A percentile compares a stretch with the other conserved stretches of the same genome.
Evolutionary conservation across 2,113 vertebrate species (phyloP).

Genomic region (Eudyptes chrysolophus): DNA sequence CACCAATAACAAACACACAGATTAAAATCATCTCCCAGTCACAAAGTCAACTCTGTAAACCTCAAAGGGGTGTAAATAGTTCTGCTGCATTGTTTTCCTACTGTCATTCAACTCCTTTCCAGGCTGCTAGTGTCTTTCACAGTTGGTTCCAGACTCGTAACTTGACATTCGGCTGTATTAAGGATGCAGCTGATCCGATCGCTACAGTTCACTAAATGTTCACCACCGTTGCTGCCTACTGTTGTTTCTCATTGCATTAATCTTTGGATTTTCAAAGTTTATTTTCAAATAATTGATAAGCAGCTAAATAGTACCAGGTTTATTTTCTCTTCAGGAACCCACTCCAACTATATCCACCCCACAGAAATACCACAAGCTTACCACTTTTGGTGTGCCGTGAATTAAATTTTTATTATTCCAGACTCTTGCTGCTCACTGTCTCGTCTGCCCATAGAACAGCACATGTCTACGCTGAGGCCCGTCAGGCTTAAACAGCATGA

Average conservation of each 20-base stretch:
- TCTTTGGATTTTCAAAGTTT: background rate
- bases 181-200: rapidly evolving
- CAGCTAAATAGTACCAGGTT: background rate
- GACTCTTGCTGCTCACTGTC: background rate
- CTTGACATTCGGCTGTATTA: background rate
- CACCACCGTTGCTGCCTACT: background rate
- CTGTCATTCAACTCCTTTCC: background rate
- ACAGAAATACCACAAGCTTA: background rate
- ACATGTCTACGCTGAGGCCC: rapidly evolving
- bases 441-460: background rate
- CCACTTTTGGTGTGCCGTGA: background rate
- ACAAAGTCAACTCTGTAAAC: background rate
- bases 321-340: background rate
- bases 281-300: background rate
- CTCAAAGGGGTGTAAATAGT: background rate
- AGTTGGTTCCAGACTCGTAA: background rate
- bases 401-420: background rate
- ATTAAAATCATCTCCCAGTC: background rate
- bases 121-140: background rate
- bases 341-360: background rate
- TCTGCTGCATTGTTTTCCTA: background rate
- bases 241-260: background rate
- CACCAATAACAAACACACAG: background rate
- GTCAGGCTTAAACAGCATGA: background rate
- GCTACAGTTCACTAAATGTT: background rate